phyloP scores from a whole-genome alignment of 2,113 vertebrate species.

The Mystacornis crossleyi region DNA sequence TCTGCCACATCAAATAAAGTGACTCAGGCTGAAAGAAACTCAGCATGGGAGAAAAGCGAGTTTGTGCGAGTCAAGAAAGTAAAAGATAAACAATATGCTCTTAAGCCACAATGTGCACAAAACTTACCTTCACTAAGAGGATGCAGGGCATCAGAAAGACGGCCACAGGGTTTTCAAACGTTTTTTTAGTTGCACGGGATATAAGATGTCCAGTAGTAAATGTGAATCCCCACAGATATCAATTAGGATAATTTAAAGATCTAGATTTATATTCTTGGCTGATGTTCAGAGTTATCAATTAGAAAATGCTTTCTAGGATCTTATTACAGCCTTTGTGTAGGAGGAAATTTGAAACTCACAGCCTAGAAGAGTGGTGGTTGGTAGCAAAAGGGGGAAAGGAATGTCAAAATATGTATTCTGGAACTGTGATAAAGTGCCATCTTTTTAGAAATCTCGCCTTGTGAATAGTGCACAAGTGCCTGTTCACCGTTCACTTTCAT shows the following conservation, averaged over 20 bases:
- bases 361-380: not conserved
- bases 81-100: not conserved
- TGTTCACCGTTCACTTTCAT: not conserved
- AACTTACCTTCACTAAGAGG: not conserved
- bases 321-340: not conserved
- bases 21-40: not conserved
- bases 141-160: not conserved
- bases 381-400: not conserved
- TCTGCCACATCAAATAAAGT: not conserved
- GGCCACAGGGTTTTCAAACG: not conserved
- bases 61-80: not conserved
- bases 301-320: not conserved
- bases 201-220: not conserved
- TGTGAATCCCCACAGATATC: not conserved
- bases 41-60: not conserved
- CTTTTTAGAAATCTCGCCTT: not conserved
- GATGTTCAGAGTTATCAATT: slow-evolving; percentile 5
- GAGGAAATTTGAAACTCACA: not conserved
- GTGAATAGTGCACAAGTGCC: not conserved
- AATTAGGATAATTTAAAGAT: not conserved
- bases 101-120: not conserved
- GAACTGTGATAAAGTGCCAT: not conserved
- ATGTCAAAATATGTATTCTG: slow-evolving; percentile 1
- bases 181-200: not conserved
- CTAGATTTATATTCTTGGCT: not conserved